Conservation (phyloP, 1,140 invertebrate genomes). For the Scylla paramamosain region DNA sequence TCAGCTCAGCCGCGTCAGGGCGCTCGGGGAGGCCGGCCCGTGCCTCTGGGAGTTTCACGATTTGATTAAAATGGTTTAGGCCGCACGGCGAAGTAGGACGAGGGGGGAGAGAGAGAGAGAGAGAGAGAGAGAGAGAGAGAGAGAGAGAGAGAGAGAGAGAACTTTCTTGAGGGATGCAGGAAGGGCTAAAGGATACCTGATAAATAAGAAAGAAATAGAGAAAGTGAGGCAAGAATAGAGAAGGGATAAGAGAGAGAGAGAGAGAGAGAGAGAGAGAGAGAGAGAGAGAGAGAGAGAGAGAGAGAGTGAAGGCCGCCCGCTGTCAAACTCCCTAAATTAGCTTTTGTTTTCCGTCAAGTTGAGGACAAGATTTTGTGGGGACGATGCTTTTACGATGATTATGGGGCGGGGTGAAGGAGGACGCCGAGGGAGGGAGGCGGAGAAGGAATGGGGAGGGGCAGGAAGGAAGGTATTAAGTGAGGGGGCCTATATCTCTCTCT, state of each 20-base stretch:
- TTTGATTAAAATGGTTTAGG: constrained; percentile 65
- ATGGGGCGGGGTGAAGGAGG: background rate
- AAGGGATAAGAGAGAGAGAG: no score
- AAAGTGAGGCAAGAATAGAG: background rate
- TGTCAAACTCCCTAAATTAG: constrained; percentile 52
- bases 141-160: background rate
- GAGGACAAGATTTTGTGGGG: constrained; percentile 21
- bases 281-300: background rate
- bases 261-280: constrained; percentile 3
- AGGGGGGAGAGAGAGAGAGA: constrained; percentile 14
- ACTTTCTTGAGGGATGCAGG: no score
- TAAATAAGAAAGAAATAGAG: no score
- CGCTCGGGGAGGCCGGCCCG: background rate
- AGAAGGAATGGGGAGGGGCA: background rate
- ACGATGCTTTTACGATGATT: constrained; percentile 61
- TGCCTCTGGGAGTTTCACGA: constrained; percentile 49
- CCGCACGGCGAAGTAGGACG: background rate
- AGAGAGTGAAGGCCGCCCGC: background rate
- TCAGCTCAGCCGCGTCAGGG: constrained; percentile 61
- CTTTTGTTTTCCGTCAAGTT: constrained; percentile 7
- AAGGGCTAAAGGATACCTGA: no score
- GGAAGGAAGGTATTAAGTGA: background rate
- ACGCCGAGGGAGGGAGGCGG: background rate
- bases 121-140: constrained; percentile 31
- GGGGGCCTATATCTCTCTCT: background rate